These are phyloP conservation scores for Agrotis clavis DNA, from an alignment of 2,888 invertebrate species.

Conservation along the genomic window DNA sequence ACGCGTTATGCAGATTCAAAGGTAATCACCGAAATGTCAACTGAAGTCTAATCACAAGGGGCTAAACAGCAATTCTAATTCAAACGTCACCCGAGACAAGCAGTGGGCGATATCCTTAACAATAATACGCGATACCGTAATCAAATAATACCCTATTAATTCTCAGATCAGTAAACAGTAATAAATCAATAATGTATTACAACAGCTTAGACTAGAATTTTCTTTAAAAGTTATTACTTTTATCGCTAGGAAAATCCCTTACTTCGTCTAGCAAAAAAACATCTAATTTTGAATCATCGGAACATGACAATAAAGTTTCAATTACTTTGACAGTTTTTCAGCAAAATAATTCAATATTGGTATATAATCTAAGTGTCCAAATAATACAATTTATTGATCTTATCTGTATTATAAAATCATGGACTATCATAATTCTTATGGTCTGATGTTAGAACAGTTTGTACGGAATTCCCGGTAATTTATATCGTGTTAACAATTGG, in stretches of 20 bases:
- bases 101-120: constrained; percentile 29
- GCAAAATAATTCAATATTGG: constrained; percentile 2
- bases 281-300: not conserved
- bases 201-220: constrained; percentile 15
- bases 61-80: constrained; percentile 17
- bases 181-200: constrained; percentile 39
- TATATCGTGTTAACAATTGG: constrained; percentile 28
- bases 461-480: constrained; percentile 37
- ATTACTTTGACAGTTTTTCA: not conserved
- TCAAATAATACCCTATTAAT: constrained; percentile 42
- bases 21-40: not conserved
- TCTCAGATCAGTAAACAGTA: constrained; percentile 39
- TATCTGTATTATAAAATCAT: constrained; percentile 48
- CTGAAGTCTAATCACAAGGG: not conserved
- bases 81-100: constrained; percentile 8
- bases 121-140: constrained; percentile 30
- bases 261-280: not conserved
- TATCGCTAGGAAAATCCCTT: constrained; percentile 24
- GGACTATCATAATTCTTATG: constrained; percentile 25
- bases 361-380: constrained; percentile 10
- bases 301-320: not conserved
- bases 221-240: constrained; percentile 30
- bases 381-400: constrained; percentile 24
- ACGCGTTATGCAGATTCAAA: not conserved
- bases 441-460: constrained; percentile 1